Evolutionary conservation across 2,888 invertebrate genomes (phyloP).

Genomic region (Oegoconia quadripuncta): DNA sequence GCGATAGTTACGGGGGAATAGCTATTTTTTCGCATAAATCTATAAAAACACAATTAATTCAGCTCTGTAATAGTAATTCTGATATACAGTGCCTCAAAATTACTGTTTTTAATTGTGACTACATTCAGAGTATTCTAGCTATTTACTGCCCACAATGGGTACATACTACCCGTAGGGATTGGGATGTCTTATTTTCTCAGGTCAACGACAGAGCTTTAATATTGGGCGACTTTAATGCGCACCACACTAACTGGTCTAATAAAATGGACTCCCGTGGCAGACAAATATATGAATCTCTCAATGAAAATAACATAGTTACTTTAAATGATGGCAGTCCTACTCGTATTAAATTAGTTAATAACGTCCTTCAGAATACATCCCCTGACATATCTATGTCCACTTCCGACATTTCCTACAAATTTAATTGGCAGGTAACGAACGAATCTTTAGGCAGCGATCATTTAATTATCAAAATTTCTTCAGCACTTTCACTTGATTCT

Average conservation of each 20-base stretch:
- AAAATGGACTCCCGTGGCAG: conserved; percentile 22
- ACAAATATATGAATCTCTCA: conserved; percentile 17
- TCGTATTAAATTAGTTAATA: background rate
- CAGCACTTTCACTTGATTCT: background rate
- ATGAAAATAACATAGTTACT: too few species aligned
- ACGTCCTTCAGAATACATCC: background rate
- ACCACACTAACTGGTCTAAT: conserved; percentile 26
- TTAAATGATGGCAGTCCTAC: background rate
- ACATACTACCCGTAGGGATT: conserved; percentile 8
- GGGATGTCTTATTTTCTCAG: conserved; percentile 20
- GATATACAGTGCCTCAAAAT: conserved; percentile 7
- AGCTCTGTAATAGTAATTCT: background rate
- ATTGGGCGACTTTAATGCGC: conserved; percentile 27
- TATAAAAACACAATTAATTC: conserved; percentile 1
- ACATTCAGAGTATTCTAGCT: conserved; percentile 1
- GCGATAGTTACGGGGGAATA: conserved; percentile 11
- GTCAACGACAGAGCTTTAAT: conserved; percentile 15
- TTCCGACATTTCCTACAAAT: background rate
- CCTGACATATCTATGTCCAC: background rate
- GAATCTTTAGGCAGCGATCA: too few species aligned
- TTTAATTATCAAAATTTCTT: too few species aligned
- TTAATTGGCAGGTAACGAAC: background rate
- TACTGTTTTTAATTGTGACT: conserved; percentile 3
- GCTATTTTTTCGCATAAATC: conserved; percentile 11
- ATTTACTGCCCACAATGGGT: conserved; percentile 1